Conservation (phyloP, 2,113 vertebrate genomes). For the Cacatua alba region DNA sequence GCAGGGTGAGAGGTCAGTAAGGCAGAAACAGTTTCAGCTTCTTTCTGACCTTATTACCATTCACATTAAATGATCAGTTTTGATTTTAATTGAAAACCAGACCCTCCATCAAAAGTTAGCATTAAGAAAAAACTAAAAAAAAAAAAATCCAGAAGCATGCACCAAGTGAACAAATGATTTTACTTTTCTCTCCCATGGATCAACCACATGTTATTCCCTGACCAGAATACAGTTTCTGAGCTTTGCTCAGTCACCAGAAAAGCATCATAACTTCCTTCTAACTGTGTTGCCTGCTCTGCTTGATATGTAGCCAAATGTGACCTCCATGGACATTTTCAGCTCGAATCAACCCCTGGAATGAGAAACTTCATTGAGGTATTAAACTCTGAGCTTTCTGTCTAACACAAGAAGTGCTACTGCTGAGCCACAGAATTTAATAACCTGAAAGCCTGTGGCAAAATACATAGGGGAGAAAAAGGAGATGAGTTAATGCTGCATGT, state of each 20-base stretch:
- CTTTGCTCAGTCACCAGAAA: neutral
- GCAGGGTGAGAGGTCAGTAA: neutral
- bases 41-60: neutral
- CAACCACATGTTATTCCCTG: neutral
- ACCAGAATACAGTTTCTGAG: neutral
- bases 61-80: neutral
- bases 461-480: neutral
- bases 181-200: neutral
- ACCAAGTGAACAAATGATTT: neutral
- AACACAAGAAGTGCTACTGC: neutral
- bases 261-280: neutral
- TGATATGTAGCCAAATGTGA: rapidly evolving
- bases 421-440: slow-evolving; percentile 14
- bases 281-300: neutral
- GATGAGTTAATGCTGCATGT: neutral
- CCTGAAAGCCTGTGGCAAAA: slow-evolving; percentile 1
- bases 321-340: neutral
- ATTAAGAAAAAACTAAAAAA: neutral
- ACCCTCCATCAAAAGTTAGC: neutral
- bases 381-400: neutral
- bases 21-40: neutral
- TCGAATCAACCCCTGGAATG: slow-evolving; percentile 13
- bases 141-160: neutral
- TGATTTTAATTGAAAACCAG: neutral
- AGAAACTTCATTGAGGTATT: neutral